Evolutionary conservation across 2,797 vertebrate species (phyloP).

Genomic region (Carcharodon carcharias): DNA sequence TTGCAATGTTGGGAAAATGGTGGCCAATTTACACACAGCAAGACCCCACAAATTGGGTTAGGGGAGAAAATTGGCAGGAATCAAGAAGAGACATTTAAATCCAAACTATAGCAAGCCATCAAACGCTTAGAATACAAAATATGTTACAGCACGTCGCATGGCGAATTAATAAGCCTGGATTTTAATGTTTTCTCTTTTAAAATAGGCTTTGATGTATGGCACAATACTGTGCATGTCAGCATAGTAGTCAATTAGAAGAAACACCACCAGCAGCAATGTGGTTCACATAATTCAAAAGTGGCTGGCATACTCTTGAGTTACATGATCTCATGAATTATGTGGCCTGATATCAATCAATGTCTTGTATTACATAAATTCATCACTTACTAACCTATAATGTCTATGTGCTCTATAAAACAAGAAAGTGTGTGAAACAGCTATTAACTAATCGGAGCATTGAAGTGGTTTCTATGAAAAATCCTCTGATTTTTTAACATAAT

Average conservation of each 20-base stretch:
- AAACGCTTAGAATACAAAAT: background rate
- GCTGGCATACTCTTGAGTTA: background rate
- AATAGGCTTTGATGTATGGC: background rate
- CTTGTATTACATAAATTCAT: background rate
- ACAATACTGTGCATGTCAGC: background rate
- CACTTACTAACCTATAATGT: background rate
- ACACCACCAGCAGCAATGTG: background rate
- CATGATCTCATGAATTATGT: conserved; percentile 12
- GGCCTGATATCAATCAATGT: background rate
- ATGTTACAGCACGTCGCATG: background rate
- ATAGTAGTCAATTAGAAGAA: background rate
- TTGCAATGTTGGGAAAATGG: background rate
- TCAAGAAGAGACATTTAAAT: background rate
- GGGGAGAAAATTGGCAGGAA: background rate
- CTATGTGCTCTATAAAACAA: too few relatives aligned
- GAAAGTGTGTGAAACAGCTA: background rate
- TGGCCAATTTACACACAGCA: background rate
- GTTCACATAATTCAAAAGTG: background rate
- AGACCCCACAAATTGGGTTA: background rate
- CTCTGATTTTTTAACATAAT: background rate
- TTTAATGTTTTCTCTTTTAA: background rate
- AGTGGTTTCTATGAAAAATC: background rate
- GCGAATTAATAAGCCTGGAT: background rate
- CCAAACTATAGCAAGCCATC: background rate
- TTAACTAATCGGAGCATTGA: background rate